Percentiles rank a stretch among this genome's conserved stretches.
phyloP scores from a whole-genome alignment of 64 coral and sea anemone species.

The Hydrozoanthus tunicans region DNA sequence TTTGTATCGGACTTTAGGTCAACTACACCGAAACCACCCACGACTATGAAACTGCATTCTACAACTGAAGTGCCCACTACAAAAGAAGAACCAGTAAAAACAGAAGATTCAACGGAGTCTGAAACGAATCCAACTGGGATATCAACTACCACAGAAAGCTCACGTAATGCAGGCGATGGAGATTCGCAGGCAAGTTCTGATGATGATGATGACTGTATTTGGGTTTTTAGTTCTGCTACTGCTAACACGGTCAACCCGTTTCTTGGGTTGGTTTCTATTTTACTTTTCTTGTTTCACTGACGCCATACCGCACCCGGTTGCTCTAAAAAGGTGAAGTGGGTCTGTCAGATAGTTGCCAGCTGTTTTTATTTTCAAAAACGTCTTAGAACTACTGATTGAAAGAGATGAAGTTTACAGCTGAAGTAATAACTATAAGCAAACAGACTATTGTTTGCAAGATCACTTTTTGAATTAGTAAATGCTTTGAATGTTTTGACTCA shows the following conservation, averaged over 20 bases:
- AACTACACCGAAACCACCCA: neutral
- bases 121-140: neutral
- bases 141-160: neutral
- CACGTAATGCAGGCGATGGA: neutral
- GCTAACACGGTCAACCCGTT: neutral
- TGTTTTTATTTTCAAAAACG: too few species aligned
- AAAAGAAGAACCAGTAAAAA: neutral
- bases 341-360: too few species aligned
- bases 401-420: too few species aligned
- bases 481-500: too few species aligned
- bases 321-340: too few species aligned
- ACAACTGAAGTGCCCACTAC: neutral
- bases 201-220: slow-evolving; percentile 4
- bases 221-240: neutral
- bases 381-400: too few species aligned
- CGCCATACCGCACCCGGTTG: too few species aligned
- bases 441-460: too few species aligned
- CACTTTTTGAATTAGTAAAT: too few species aligned
- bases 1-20: neutral
- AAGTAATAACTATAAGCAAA: too few species aligned
- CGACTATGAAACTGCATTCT: neutral
- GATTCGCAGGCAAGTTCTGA: neutral
- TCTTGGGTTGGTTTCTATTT: neutral
- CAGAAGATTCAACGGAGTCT: neutral
- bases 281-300: neutral